phyloP scores from a whole-genome alignment of 2,113 vertebrate species.

The Gallinago media region DNA sequence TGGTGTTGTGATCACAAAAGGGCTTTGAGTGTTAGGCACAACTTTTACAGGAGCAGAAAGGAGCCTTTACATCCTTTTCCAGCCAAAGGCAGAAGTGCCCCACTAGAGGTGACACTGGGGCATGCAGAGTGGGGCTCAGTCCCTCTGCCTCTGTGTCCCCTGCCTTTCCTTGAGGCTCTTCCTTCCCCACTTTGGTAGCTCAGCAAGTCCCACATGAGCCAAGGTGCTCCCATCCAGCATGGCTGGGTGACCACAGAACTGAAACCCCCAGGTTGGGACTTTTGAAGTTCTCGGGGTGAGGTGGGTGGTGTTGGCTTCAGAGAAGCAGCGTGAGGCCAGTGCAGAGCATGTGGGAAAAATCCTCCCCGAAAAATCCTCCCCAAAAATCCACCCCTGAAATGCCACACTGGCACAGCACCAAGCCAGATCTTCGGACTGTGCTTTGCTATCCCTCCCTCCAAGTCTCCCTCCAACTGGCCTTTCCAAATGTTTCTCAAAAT shows the following conservation, averaged over 20 bases:
- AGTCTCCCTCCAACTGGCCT: neutral
- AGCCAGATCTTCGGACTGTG: neutral
- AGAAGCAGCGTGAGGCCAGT: neutral
- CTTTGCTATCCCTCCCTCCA: neutral
- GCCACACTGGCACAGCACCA: neutral
- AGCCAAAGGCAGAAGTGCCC: neutral
- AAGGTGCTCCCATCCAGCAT: neutral
- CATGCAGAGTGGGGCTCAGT: neutral
- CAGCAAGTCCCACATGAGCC: neutral
- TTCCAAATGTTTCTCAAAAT: neutral
- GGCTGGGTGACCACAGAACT: neutral
- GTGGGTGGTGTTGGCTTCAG: neutral
- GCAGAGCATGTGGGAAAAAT: neutral
- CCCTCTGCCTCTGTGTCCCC: neutral
- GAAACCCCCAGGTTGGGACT: fast-evolving
- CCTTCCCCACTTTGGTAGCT: neutral
- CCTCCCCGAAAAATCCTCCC: neutral
- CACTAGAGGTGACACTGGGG: neutral
- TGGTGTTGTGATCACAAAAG: neutral
- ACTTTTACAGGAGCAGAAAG: neutral
- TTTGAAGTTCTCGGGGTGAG: neutral
- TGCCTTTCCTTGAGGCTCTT: fast-evolving
- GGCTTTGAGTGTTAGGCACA: neutral
- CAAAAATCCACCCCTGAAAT: neutral
- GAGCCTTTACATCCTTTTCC: neutral